These are phyloP conservation scores for Boloria selene DNA, from an alignment of 2,888 invertebrate genomes.

Conservation along the genomic window DNA sequence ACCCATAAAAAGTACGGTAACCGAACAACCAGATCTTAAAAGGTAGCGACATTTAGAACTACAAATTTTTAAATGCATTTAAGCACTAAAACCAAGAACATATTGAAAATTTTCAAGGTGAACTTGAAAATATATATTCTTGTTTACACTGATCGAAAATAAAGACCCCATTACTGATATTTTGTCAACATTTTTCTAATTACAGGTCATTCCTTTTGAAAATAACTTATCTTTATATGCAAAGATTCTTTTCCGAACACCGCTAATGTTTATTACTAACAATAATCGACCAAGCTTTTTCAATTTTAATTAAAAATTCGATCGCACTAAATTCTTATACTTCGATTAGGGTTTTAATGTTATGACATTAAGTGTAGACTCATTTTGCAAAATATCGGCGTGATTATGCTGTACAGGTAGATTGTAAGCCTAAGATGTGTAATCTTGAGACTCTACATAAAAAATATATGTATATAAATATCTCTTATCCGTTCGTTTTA, in stretches of 20 bases:
- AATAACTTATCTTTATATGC: conserved; percentile 14
- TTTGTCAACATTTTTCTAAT: conserved; percentile 8
- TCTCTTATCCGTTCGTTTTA: no score
- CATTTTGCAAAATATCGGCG: conserved; percentile 1
- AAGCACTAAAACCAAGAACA: not conserved
- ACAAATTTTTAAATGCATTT: no score
- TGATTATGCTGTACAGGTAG: conserved; percentile 10
- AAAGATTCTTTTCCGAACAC: conserved; percentile 12
- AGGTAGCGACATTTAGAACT: no score
- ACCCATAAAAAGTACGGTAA: no score
- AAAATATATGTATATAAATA: no score
- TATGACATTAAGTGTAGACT: conserved; percentile 8
- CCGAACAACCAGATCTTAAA: no score
- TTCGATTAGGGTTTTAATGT: conserved; percentile 24
- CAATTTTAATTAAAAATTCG: conserved; percentile 40
- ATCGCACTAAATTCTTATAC: conserved; percentile 19
- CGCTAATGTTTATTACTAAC: conserved; percentile 29
- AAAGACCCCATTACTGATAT: conserved; percentile 13
- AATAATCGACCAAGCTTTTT: conserved; percentile 20
- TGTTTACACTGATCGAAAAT: conserved; percentile 17
- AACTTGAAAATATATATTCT: not conserved
- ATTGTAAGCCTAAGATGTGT: not conserved
- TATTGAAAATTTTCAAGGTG: not conserved
- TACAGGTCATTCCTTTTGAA: conserved; percentile 2
- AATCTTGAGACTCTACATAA: no score